Evolutionary conservation across 2,888 invertebrate species (phyloP), one percentile per base, ranked within the genome.

Genomic region (Melanotus villosus): DNA sequence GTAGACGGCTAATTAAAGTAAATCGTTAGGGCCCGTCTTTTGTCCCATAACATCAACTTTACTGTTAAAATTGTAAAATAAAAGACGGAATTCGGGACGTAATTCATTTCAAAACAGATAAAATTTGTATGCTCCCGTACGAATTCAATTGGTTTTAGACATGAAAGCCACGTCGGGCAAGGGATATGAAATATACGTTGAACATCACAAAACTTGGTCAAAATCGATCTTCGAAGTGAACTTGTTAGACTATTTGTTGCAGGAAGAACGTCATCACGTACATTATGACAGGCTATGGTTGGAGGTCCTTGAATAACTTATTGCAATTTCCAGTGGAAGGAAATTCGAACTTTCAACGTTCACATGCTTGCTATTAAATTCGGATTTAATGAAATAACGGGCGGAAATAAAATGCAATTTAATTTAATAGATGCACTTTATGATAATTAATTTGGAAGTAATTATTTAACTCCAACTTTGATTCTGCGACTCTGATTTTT

Each of bases 1-100:
- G 36, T 30, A 60, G 43, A 19, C 16, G 45, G 14, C 60, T 45
- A 60, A 60, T 60, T 60, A 60, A 60, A 47, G 18, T 47, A 60
- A 59, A 60, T 60, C 47, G 34, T 21, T 36, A 16, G 30, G 10
- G 30, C 26, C 3, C 21, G n/a, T n/a, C 59, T 32, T 59, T 57
- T 47, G 36, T 47, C 19, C 50, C 14, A 21, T 60, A 36, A 57
- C 34, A 9, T 41, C 7, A 57, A 18, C 23, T 14, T 12, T 45
- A 3, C 52, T 47, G 26, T 10, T 30, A 3, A 16, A 30, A 32
- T 52, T n/a, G 3, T 10, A 47, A 47, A 16, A n/a, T 4, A 21
- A 21, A 10, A 23, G 23, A 14, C 18, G 47, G 26, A 12, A n/a
- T n/a, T n/a, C 21, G 4, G 26, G 3, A 4, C 19, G 9, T 12